These are phyloP conservation scores for Magallana nippona DNA, from an alignment of 2,888 invertebrate genomes.

Conservation along the genomic window DNA sequence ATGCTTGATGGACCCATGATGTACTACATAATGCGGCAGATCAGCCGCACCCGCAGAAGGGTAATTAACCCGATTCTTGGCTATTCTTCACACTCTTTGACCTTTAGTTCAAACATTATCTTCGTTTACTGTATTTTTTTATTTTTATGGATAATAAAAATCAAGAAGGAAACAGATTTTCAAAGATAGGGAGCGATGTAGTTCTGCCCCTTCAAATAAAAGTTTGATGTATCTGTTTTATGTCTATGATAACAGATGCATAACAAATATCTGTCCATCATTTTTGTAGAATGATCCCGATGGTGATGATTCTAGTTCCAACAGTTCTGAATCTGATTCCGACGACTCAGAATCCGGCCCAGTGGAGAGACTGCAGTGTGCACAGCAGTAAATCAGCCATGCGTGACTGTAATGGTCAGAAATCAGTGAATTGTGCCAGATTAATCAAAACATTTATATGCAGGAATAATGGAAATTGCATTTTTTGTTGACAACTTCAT, in stretches of 20 bases:
- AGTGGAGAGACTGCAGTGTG: slow-evolving; percentile 72
- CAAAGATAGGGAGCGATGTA: too few relatives aligned
- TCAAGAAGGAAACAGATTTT: too few relatives aligned
- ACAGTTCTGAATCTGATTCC: slow-evolving; percentile 66
- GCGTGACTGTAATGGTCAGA: not conserved
- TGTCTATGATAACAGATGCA: not conserved
- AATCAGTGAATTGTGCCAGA: not conserved
- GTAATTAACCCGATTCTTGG: slow-evolving; percentile 50
- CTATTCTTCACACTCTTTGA: too few relatives aligned
- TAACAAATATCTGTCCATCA: not conserved
- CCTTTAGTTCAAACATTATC: too few relatives aligned
- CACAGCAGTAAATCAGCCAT: slow-evolving; percentile 66
- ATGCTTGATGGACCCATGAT: slow-evolving; percentile 82
- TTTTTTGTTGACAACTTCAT: not conserved
- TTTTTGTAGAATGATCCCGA: slow-evolving; percentile 56
- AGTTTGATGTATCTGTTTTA: not conserved
- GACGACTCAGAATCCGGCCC: slow-evolving; percentile 65
- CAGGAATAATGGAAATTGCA: slow-evolving; percentile 1
- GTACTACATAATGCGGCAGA: slow-evolving; percentile 82
- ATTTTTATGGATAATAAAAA: too few relatives aligned
- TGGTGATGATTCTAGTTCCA: slow-evolving; percentile 63
- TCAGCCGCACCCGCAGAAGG: slow-evolving; percentile 79
- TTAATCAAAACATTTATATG: slow-evolving; percentile 16
- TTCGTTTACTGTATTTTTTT: too few relatives aligned
- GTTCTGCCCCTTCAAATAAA: too few relatives aligned